phyloP scores from a whole-genome alignment of 2,797 vertebrate species.

The Acrossocheilus wenchowensis region DNA sequence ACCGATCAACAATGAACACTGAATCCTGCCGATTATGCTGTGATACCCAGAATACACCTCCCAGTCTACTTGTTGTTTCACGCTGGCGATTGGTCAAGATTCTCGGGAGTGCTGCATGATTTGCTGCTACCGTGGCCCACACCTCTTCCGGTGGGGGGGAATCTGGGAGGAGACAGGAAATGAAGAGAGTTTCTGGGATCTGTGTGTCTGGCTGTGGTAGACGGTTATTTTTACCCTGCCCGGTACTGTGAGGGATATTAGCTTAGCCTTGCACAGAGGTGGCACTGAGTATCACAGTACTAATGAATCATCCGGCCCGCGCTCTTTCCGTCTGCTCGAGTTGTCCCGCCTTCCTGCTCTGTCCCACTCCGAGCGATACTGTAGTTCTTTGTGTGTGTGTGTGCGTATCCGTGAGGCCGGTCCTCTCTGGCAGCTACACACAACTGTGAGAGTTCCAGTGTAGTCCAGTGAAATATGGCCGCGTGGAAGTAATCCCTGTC shows the following conservation, averaged over 20 bases:
- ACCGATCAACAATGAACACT: conserved; percentile 15
- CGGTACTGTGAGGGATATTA: conserved; percentile 60
- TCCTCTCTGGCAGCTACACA: conserved; percentile 60
- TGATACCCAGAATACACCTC: not conserved
- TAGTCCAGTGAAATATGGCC: conserved; percentile 61
- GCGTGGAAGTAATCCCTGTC: conserved; percentile 63
- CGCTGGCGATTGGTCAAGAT: conserved; percentile 35
- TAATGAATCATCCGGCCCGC: conserved; percentile 53
- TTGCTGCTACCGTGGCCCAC: conserved; percentile 62
- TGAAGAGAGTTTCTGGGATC: conserved; percentile 69
- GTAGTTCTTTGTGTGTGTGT: conserved; percentile 56
- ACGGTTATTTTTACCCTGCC: conserved; percentile 61
- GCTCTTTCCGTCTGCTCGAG: conserved; percentile 50
- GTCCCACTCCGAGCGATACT: conserved; percentile 49
- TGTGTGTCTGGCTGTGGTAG: conserved; percentile 58
- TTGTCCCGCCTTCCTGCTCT: conserved; percentile 36
- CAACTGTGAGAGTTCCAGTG: conserved; percentile 56
- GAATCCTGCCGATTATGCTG: conserved; percentile 5
- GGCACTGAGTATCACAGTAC: conserved; percentile 44
- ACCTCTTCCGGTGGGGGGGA: conserved; percentile 50
- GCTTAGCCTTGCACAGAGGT: conserved; percentile 47
- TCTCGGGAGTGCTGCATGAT: conserved; percentile 50
- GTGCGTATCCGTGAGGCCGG: conserved; percentile 50
- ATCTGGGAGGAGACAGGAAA: conserved; percentile 70
- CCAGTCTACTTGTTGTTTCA: conserved; percentile 36